phyloP scores from a whole-genome alignment of 2,888 invertebrate species.

The Falcaria lacertinaria region DNA sequence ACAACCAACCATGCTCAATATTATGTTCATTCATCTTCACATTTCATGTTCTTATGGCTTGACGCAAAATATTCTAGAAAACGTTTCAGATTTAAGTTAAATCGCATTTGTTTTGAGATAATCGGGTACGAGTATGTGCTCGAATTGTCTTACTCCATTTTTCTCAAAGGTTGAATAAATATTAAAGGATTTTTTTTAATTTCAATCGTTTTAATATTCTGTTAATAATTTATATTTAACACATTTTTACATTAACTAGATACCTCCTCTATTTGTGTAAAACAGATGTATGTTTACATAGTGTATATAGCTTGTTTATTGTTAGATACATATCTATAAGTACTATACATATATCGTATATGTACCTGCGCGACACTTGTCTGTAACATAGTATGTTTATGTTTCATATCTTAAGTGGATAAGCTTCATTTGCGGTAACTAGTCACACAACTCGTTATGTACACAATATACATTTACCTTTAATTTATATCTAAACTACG shows the following conservation, averaged over 20 bases:
- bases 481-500: conserved; percentile 27
- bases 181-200: conserved; percentile 21
- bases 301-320: not conserved
- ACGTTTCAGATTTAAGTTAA: too few relatives aligned
- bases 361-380: not conserved
- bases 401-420: not conserved
- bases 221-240: conserved; percentile 71
- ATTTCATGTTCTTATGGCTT: too few relatives aligned
- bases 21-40: too few relatives aligned
- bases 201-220: conserved; percentile 59
- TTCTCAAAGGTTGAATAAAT: too few relatives aligned
- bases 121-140: too few relatives aligned
- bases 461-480: conserved; percentile 57
- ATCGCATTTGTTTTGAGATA: too few relatives aligned
- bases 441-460: conserved; percentile 41
- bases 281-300: not conserved
- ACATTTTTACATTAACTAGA: conserved; percentile 52
- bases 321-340: not conserved
- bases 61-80: too few relatives aligned
- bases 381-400: not conserved
- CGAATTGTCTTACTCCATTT: too few relatives aligned
- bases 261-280: not conserved
- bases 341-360: too few relatives aligned
- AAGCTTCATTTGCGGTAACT: conserved; percentile 22
- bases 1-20: too few relatives aligned